A percentile compares a stretch with the other conserved stretches of the same genome.
Evolutionary conservation across 1,140 invertebrate species (phyloP).

Genomic region (Asbolus verrucosus): DNA sequence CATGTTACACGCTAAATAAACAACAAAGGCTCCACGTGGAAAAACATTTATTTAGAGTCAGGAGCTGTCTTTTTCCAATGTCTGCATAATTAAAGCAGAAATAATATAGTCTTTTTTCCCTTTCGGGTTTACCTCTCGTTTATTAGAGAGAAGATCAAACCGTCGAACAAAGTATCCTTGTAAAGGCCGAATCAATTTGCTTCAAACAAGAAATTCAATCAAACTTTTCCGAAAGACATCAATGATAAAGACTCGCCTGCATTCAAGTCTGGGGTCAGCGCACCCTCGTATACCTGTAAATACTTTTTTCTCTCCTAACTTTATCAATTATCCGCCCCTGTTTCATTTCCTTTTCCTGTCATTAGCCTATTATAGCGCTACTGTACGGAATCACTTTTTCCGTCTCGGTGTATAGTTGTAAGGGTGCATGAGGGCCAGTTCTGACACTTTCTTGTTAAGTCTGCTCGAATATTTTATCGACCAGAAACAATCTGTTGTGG

Average conservation of each 20-base stretch:
- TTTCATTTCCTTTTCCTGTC: constrained; percentile 51
- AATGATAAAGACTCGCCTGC: constrained; percentile 39
- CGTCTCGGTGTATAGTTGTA: constrained; percentile 17
- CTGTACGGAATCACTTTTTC: constrained; percentile 8
- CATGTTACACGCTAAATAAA: constrained; percentile 36
- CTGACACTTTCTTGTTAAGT: too few relatives aligned
- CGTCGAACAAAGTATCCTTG: constrained; percentile 1
- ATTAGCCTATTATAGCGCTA: constrained; percentile 48
- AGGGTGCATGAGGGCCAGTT: constrained; percentile 16
- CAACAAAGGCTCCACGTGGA: constrained; percentile 37
- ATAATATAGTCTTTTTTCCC: constrained; percentile 11
- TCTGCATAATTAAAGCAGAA: constrained; percentile 35
- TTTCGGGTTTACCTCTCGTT: background rate
- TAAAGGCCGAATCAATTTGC: background rate
- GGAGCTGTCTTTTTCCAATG: background rate
- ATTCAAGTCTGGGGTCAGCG: constrained; percentile 36
- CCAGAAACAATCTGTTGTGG: too few relatives aligned
- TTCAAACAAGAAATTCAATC: constrained; percentile 44
- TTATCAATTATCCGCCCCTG: constrained; percentile 51
- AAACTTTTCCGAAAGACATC: constrained; percentile 44
- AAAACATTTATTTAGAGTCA: constrained; percentile 13
- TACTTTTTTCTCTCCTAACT: constrained; percentile 51
- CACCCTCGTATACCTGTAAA: constrained; percentile 48
- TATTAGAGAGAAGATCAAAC: background rate
- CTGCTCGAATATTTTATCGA: too few relatives aligned